Evolutionary conservation across 1,140 invertebrate species (phyloP).

Genomic region (Apis cerana): DNA sequence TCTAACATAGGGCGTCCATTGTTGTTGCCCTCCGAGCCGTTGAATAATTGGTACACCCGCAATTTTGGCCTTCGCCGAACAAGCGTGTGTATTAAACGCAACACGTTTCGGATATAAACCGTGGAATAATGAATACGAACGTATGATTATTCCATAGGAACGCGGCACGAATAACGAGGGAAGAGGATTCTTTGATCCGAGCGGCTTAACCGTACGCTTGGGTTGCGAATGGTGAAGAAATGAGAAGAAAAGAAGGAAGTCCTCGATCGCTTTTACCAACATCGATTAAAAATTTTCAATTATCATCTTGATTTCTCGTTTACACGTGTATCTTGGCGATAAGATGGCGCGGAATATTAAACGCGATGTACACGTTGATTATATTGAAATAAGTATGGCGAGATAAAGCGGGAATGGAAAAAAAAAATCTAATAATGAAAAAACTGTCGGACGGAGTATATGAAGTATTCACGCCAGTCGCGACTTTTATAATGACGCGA

Average conservation of each 20-base stretch:
- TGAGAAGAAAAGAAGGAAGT: no score
- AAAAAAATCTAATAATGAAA: conserved; percentile 13
- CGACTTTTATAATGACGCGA: conserved; percentile 43
- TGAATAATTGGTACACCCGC: conserved; percentile 11
- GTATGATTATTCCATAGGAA: neutral
- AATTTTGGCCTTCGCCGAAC: conserved; percentile 9
- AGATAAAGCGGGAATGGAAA: neutral
- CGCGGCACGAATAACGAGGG: neutral
- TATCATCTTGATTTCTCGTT: no score
- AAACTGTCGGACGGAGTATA: neutral
- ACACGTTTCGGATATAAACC: conserved; percentile 18
- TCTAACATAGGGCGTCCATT: no score
- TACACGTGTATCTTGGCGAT: neutral
- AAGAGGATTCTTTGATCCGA: neutral
- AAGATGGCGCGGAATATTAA: neutral
- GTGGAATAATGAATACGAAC: conserved; percentile 13
- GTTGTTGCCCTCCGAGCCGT: neutral
- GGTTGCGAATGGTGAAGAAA: neutral
- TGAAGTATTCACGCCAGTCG: conserved; percentile 37
- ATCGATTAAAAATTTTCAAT: no score
- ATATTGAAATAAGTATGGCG: fast-evolving
- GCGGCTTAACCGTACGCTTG: neutral
- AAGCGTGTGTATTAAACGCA: conserved; percentile 6
- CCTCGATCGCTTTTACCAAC: no score
- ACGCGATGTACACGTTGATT: no score